Base-by-base conservation (phyloP, 2,113 vertebrate species). In the Microtus ochrogaster region DNA sequence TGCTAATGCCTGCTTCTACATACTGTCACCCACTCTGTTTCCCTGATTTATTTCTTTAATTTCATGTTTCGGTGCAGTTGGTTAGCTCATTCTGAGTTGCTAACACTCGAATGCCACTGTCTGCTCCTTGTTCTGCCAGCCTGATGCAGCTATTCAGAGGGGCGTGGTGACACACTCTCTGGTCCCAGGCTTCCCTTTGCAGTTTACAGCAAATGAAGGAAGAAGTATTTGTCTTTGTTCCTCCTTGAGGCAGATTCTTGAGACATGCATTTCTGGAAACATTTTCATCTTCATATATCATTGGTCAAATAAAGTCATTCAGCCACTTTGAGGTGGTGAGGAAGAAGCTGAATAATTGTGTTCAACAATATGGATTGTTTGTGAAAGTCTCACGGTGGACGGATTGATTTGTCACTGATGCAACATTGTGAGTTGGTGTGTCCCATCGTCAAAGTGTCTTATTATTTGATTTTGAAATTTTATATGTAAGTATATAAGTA, bases 31-130 rank as follows among this genome's bases (percentile, higher is more conserved):
- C 36, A 84, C 52, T 95, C 44, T 89, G 82, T 58, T 85, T 33
- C 55, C 83, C 36, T 92, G 92, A 94, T 93, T 90, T 88, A 72
- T 95, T 90, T 94, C 70, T 96, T 36, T 87, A 73, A 95, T 89
- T 93, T 65, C 70, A 39, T 85, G 39, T 93, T 85, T 91, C 39
- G 47, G 39, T 76, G 44, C 36, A 66, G 73, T 89, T 86, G 63
- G 72, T 66, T 65, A 94, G 36, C 58, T 63, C 92, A 73, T 26
- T 76, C 30, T 74, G 76, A 88, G 11, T 39, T 44, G 58, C 22
- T 55, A 74, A 65, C 44, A 47, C 39, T 49, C 47, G 58, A 52
- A 36, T 63, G 44, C n/a, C 72, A 19, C 5, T 41, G 72, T 65
- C 86, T 94, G 78, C 47, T 78, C 79, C 16, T 74, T 36, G 39